Evolutionary conservation across 2,888 invertebrate species (phyloP).

Genomic region (Anoncus sp.): DNA sequence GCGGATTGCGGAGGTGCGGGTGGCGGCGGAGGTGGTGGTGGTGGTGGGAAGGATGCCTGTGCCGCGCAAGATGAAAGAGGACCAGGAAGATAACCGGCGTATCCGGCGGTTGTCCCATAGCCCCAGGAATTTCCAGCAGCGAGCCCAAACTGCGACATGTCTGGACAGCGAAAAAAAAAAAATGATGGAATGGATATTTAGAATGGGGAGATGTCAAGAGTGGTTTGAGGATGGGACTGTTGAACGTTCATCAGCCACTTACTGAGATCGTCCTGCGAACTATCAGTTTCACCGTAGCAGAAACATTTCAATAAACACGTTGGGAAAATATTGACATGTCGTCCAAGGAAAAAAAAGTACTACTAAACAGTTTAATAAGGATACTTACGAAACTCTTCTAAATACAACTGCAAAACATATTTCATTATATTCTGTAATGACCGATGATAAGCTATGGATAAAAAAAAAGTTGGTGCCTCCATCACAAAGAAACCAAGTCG

Average conservation of each 20-base stretch:
- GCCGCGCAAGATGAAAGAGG: slow-evolving; percentile 90
- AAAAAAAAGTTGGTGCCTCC: background rate
- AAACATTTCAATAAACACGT: background rate
- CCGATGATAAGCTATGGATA: background rate
- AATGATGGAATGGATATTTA: slow-evolving; percentile 6
- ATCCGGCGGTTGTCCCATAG: slow-evolving; percentile 93
- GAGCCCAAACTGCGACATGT: slow-evolving; percentile 94
- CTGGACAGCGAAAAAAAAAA: slow-evolving; percentile 82
- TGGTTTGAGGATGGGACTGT: background rate
- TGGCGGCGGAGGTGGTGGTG: slow-evolving; percentile 77
- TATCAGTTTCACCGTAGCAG: background rate
- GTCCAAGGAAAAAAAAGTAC: too few species aligned
- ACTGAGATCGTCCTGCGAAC: background rate
- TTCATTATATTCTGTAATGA: background rate
- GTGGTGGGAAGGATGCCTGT: slow-evolving; percentile 83
- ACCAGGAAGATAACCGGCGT: slow-evolving; percentile 92
- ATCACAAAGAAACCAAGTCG: slow-evolving; percentile 6
- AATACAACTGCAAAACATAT: background rate
- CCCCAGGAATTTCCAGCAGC: slow-evolving; percentile 95
- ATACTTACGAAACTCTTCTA: background rate
- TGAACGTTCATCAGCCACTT: background rate
- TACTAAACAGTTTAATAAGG: too few species aligned
- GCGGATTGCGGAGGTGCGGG: slow-evolving; percentile 67
- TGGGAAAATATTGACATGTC: too few species aligned
- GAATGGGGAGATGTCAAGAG: background rate